Base-by-base conservation (phyloP, 2,888 invertebrate genomes). In the Tenthredo scrophulariae region DNA sequence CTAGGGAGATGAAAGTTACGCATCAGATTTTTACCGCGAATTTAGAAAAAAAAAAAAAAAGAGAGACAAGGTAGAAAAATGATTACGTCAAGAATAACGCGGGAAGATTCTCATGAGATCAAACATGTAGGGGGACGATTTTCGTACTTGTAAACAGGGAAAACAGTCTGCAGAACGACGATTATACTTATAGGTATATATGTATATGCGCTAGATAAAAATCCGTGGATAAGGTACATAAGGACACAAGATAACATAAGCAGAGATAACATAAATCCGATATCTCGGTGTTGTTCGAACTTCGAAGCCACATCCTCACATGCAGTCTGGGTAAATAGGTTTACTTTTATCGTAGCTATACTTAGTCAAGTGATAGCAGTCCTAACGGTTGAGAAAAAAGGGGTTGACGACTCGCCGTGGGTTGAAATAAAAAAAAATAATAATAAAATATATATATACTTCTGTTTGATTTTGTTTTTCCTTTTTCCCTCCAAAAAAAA, bases 191-290 rank as follows among this genome's bases (percentile, higher is more conserved):
- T 15, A 33, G 22, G 10, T 22, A 40, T 29, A 22, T 67, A 29
- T 18, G 13, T 7, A 10, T 13, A 29, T 65, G 15, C 18, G 67
- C 10, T 2, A 74, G 72, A 74, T 74, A 74, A 74, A 43, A 74
- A 74, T 74, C 72, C 72, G 43, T 22, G 72, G 72, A 74, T 74
- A 43, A 43, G 22, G 22, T 22, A 40, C 22, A 72, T 72, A 72
- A 72, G 72, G 22, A 43, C 9, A 22, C 22, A 74, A 74, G 72
- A 43, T 74, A 74, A 43, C 40, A 26, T 10, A 18, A 22, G 9
- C 22, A 9, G 18, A 74, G 72, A 74, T 74, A 67, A 33, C 10
- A 74, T 40, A 74, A 74, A 74, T 15, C n/a, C 40, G 72, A 74
- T 74, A 43, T 74, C 72, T 22, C 40, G 3, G 22, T 74, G 72